Evolutionary conservation across 2,888 invertebrate genomes (phyloP), one percentile per base, ranked within the genome.

Genomic region (Oligia fasciuncula): DNA sequence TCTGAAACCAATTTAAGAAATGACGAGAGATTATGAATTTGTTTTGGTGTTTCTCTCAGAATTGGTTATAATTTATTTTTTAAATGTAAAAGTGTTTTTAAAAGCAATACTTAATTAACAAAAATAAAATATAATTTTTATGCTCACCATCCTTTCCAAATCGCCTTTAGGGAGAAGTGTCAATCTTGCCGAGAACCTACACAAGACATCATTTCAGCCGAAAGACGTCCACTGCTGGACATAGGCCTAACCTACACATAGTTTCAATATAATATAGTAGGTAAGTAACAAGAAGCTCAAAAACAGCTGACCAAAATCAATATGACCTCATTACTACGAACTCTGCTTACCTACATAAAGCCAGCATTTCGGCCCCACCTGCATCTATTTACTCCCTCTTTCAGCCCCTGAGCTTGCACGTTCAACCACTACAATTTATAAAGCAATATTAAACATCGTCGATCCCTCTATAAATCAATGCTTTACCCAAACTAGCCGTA

Each of bases 381-480:
- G 84, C 87, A 78, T 80, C 77, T 75, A 79, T 77, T 74, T 57
- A 79, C 60, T 68, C 79, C 76, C 74, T 80, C 63, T 60, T 77
- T 51, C 63, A 69, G 63, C 29, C 85, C 83, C 84, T 80, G 66
- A 87, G 79, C 88, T 79, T 87, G 80, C 82, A 82, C 74, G 85
- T 81, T 70, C 76, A 73, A 83, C 86, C 79, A 83, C 79, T 77
- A 86, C 91, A 87, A 90, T 91, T 88, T 91, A 91, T 90, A 90
- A 90, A 91, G 89, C 91, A 90, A 92, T 91, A 92, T 92, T 90
- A 92, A 91, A 88, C 90, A 88, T 84, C 82, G 88, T 79, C 88
- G 82, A 89, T 89, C 91, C 91, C 90, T 23, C 87, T 87, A 94
- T 94, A 93, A 94, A 94, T 95, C 94, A 94, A 91, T 91, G 93